Base-by-base conservation (phyloP, 2,797 vertebrate genomes). In the Austrolebias charrua region DNA sequence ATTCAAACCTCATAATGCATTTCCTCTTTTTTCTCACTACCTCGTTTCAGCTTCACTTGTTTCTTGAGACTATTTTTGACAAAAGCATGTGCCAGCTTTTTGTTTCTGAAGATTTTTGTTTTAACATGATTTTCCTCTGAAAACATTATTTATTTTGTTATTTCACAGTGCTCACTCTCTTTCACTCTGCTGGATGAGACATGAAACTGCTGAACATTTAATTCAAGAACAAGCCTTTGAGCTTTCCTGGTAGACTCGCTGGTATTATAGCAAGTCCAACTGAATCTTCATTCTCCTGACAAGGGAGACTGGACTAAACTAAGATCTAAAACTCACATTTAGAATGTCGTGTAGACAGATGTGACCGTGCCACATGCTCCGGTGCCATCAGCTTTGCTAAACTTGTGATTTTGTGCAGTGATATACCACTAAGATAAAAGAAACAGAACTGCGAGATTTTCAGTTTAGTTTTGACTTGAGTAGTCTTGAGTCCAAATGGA, bases 151-250 rank as follows among this genome's bases (percentile, higher is more conserved):
- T 63, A 58, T 78, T 86, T 78, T 78, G 71, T 70, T 69, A 76
- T 83, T 66, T 69, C 18, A 55, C 56, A 16, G 45, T 15, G 46
- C 52, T 74, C 70, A 44, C 47, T 78, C 71, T 73, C 48, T 55
- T 60, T 70, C 38, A 19, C 53, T 71, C 54, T 20, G 59, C 20
- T 47, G 46, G 59, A 52, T 52, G 78, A 82, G 80, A 86, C 63
- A 52, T 31, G 73, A 89, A 74, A 65, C 63, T 50, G n/a, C 71
- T 19, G 52, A 62, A 77, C 58, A 38, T 78, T 73, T 88, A 85
- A 89, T 88, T 90, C 53, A 85, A 88, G 88, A 81, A 67, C 75
- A 83, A 80, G 12, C 33, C 79, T 85, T 51, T 0, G 62, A 51
- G 63, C 69, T 82, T 76, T 83, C 86, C 81, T 78, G 60, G 61